Conservation (phyloP, 2,888 invertebrate genomes). For the Pantelozetes paolii region DNA sequence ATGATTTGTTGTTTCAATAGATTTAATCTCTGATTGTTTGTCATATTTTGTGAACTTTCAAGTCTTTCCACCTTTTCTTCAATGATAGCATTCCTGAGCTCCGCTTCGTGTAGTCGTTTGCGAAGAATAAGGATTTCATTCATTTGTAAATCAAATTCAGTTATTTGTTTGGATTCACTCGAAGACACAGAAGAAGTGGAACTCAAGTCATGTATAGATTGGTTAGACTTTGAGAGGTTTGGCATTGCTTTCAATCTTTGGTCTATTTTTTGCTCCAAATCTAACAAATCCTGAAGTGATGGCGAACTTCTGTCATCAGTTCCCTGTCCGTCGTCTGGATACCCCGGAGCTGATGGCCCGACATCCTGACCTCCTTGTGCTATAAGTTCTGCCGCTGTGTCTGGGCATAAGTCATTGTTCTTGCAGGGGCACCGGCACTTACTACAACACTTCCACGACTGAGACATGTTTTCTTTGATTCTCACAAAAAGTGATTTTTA, state of each 20-base stretch:
- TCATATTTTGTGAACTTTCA: background rate
- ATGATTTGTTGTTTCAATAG: conserved; percentile 31
- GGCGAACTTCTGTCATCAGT: too few species aligned
- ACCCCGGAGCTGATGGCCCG: too few species aligned
- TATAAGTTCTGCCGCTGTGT: background rate
- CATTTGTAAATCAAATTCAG: background rate
- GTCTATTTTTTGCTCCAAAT: background rate
- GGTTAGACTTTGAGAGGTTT: background rate
- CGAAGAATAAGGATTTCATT: conserved; percentile 18
- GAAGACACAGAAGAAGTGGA: background rate
- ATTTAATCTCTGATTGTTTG: background rate
- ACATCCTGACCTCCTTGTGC: background rate
- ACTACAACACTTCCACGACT: conserved; percentile 17
- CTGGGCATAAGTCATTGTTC: conserved; percentile 15
- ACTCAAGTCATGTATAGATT: background rate
- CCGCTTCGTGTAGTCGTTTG: conserved; percentile 22
- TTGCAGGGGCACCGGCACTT: conserved; percentile 24
- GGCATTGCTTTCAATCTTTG: background rate
- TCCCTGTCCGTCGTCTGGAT: too few species aligned
- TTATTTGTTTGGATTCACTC: background rate
- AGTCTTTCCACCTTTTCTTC: conserved; percentile 21
- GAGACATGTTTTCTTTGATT: conserved; percentile 16
- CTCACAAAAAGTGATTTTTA: too few species aligned
- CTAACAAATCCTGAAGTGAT: background rate
- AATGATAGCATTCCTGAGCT: conserved; percentile 18